phyloP scores from a whole-genome alignment of 92 coral and sea anemone genomes.

The Palythoa grandiflora region DNA sequence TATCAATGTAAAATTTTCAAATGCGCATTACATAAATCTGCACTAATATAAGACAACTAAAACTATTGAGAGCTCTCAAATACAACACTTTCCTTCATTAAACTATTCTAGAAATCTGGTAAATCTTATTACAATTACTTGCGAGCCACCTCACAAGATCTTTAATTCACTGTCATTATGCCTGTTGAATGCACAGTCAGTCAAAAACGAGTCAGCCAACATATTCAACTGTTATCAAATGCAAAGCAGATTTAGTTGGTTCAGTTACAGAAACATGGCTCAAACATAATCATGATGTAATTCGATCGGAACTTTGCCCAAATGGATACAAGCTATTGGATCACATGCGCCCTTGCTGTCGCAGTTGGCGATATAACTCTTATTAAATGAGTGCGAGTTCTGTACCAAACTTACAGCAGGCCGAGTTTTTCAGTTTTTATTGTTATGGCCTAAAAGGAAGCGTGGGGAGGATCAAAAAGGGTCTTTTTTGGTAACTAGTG shows the following conservation, averaged over 20 bases:
- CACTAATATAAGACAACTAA: no score
- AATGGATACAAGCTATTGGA: conserved; percentile 64
- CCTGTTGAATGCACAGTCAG: conserved; percentile 47
- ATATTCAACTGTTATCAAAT: conserved; percentile 55
- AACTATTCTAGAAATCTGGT: conserved; percentile 3
- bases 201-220: conserved; percentile 56
- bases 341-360: conserved; percentile 57
- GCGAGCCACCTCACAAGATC: conserved; percentile 47
- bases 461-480: no score
- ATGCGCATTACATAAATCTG: no score
- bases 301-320: conserved; percentile 66
- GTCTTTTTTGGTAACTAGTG: no score
- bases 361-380: background rate
- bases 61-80: conserved; percentile 7
- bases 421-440: background rate
- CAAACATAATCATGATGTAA: conserved; percentile 43
- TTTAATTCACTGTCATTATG: conserved; percentile 30
- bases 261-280: conserved; percentile 58
- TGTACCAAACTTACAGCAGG: no score
- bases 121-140: conserved; percentile 27
- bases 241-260: conserved; percentile 65
- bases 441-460: no score
- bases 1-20: no score
- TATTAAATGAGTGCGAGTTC: no score
- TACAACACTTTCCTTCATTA: conserved; percentile 2